Conservation (phyloP, 2,797 vertebrate genomes). For the Emys orbicularis region DNA sequence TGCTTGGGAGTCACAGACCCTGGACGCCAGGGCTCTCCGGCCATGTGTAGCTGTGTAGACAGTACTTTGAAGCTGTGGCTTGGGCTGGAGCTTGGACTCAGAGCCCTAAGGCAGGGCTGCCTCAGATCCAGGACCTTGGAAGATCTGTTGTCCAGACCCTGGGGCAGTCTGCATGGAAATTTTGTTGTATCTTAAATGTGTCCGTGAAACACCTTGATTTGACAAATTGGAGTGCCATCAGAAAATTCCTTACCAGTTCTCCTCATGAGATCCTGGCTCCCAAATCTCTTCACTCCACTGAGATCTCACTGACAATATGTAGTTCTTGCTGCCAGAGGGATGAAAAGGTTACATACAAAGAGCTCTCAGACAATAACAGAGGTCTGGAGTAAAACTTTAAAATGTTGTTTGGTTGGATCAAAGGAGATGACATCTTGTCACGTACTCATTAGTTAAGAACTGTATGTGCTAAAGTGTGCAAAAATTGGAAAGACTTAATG, state of each 20-base stretch:
- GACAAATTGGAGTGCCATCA: background rate
- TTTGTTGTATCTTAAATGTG: background rate
- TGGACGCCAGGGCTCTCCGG: background rate
- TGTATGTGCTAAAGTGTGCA: background rate
- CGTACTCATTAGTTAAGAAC: background rate
- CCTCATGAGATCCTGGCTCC: background rate
- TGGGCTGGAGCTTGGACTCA: background rate
- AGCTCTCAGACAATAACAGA: background rate
- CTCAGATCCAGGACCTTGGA: background rate
- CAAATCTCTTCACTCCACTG: background rate
- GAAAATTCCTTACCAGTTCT: background rate
- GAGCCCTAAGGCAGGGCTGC: background rate
- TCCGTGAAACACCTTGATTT: background rate
- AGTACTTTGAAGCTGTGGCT: background rate
- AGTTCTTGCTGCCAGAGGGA: background rate
- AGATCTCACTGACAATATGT: background rate
- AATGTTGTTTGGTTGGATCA: accelerated
- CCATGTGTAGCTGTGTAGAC: background rate
- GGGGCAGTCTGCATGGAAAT: background rate
- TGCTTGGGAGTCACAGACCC: background rate
- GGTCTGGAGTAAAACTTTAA: background rate
- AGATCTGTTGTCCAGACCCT: background rate
- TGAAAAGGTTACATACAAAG: background rate
- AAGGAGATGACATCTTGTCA: background rate
- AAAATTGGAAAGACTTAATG: background rate